Evolutionary conservation across 2,888 invertebrate genomes (phyloP).

Genomic region (Ormyrus labotus): DNA sequence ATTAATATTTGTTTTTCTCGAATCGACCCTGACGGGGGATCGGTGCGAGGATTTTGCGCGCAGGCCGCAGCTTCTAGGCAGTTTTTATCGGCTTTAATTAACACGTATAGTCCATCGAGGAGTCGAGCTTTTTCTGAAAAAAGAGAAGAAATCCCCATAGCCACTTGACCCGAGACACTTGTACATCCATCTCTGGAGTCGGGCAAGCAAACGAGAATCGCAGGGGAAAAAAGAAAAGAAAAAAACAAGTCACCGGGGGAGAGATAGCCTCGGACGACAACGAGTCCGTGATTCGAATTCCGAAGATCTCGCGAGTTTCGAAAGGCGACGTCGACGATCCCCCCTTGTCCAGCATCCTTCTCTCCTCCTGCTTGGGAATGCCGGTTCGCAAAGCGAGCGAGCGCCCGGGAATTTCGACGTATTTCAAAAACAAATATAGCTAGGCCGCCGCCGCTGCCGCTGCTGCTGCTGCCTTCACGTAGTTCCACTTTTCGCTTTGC

Average conservation of each 20-base stretch:
- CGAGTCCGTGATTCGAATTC: conserved; percentile 54
- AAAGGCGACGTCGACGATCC: conserved; percentile 4
- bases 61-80: no score
- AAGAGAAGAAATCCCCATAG: no score
- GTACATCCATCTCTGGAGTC: no score
- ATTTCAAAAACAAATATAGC: conserved; percentile 54
- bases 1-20: no score
- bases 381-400: conserved; percentile 33
- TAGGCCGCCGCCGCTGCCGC: background rate
- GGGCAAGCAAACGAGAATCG: no score
- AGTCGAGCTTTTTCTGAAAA: no score
- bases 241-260: background rate
- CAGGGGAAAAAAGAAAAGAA: no score
- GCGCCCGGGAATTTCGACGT: conserved; percentile 43
- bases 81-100: no score
- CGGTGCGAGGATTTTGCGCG: background rate
- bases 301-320: conserved; percentile 45
- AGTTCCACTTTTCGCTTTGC: conserved; percentile 47
- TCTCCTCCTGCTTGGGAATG: conserved; percentile 36
- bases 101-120: no score
- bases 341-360: conserved; percentile 32
- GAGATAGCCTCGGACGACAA: conserved; percentile 18
- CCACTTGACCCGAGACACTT: no score
- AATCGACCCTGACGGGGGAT: background rate
- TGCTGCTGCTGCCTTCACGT: conserved; percentile 23